Evolutionary conservation across 1,140 invertebrate genomes (phyloP).

Genomic region (Camponotus pennsylvanicus): DNA sequence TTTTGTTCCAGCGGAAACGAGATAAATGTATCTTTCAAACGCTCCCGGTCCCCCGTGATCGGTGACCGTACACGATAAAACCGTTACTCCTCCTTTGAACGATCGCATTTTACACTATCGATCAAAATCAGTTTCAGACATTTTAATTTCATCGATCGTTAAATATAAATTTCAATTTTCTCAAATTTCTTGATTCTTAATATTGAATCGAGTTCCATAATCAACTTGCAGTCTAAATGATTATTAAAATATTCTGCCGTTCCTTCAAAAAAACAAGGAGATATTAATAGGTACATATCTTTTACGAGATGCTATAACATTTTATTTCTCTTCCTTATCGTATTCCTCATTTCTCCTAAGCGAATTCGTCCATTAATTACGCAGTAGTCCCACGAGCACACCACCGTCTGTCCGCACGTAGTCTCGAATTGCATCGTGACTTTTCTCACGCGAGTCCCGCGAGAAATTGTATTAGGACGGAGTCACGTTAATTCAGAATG

Average conservation of each 20-base stretch:
- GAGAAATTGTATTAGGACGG: slow-evolving; percentile 58
- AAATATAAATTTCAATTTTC: neutral
- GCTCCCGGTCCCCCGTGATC: slow-evolving; percentile 52
- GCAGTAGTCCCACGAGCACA: slow-evolving; percentile 16
- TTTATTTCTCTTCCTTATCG: neutral
- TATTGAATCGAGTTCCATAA: neutral
- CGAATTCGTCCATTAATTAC: slow-evolving; percentile 31
- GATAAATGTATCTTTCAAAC: slow-evolving; percentile 81
- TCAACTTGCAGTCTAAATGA: neutral
- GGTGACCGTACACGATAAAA: slow-evolving; percentile 39
- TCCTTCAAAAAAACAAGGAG: neutral
- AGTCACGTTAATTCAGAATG: slow-evolving; percentile 68
- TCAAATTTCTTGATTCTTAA: neutral
- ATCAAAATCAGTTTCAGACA: neutral
- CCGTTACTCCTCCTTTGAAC: slow-evolving; percentile 24
- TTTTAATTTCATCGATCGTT: neutral
- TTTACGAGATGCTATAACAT: neutral
- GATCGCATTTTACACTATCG: neutral
- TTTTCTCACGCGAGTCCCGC: slow-evolving; percentile 27
- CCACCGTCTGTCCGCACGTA: slow-evolving; percentile 19
- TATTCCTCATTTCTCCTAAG: neutral
- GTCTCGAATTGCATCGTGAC: neutral
- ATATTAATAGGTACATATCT: neutral
- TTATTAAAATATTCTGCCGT: neutral
- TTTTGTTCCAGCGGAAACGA: slow-evolving; percentile 80